Conservation (phyloP, 1,140 invertebrate genomes). For the Belonocnema kinseyi region DNA sequence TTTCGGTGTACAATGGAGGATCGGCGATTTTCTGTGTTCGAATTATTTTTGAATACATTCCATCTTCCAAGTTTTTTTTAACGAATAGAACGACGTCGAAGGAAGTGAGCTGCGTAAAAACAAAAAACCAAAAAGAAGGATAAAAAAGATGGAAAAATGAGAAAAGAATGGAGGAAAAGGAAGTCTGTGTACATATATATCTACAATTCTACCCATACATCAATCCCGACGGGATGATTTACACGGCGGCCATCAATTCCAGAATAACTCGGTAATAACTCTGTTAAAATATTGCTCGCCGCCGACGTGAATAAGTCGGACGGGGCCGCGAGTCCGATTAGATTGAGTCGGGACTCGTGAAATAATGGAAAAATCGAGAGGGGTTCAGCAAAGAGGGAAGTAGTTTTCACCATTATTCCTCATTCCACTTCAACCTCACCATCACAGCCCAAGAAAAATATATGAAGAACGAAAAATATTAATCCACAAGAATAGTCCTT, state of each 20-base stretch:
- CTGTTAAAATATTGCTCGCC: conserved; percentile 59
- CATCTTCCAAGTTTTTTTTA: not conserved
- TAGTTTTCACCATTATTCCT: conserved; percentile 12
- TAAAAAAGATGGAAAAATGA: conserved; percentile 39
- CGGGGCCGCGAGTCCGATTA: conserved; percentile 42
- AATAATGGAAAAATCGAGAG: conserved; percentile 43
- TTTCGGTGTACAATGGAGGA: too few species aligned
- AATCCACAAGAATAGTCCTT: too few species aligned
- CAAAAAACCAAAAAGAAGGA: conserved; percentile 35
- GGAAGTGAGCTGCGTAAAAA: conserved; percentile 27
- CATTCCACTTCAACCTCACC: not conserved
- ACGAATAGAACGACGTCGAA: conserved; percentile 11
- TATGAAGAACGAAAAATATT: too few species aligned
- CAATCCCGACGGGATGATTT: conserved; percentile 67
- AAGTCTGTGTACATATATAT: conserved; percentile 8
- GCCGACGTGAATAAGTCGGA: conserved; percentile 53
- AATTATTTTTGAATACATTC: not conserved
- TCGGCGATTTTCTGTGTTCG: too few species aligned
- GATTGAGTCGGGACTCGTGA: conserved; percentile 42
- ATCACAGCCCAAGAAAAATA: too few species aligned
- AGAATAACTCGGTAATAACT: conserved; percentile 70
- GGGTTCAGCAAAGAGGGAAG: conserved; percentile 1
- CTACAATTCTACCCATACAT: conserved; percentile 51
- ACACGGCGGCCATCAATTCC: conserved; percentile 67
- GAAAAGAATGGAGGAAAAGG: conserved; percentile 46